A percentile compares a stretch with the other conserved stretches of the same genome.
Evolutionary conservation across 2,113 vertebrate species (phyloP).

Genomic region (Poeciliopsis retropinna): DNA sequence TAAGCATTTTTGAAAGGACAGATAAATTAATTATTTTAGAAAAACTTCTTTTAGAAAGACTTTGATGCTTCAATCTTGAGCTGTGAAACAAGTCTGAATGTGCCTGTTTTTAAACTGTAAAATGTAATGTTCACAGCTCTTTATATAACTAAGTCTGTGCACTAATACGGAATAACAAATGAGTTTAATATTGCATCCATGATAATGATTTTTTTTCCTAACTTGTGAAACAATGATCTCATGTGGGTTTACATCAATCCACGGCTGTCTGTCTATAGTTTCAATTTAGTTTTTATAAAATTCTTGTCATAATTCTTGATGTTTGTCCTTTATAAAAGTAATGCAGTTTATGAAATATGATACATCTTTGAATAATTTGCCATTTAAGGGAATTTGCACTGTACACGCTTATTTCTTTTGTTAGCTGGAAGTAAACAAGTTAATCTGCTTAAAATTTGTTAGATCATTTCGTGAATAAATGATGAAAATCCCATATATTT

Average conservation of each 20-base stretch:
- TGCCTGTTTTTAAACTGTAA: no score
- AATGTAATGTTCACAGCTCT: no score
- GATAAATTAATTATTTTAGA: no score
- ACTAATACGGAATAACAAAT: no score
- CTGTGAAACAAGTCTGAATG: no score
- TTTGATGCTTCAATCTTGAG: no score
- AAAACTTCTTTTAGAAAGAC: no score
- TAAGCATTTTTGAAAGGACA: no score
- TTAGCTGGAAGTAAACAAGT: not conserved
- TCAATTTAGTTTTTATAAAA: not conserved
- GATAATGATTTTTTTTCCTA: no score
- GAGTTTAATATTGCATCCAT: no score
- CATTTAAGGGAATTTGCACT: not conserved
- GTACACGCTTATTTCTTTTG: not conserved
- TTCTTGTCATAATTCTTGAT: not conserved
- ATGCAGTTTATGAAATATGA: not conserved
- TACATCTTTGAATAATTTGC: not conserved
- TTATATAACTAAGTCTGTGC: no score
- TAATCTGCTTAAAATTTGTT: not conserved
- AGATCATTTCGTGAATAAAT: not conserved
- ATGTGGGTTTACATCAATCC: not conserved
- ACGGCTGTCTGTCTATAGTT: not conserved
- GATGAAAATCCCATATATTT: not conserved
- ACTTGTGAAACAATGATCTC: not conserved
- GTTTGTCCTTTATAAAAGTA: not conserved